These are phyloP conservation scores for Oscheius sp. DNA, from an alignment of 2,888 invertebrate species.

Conservation along the genomic window DNA sequence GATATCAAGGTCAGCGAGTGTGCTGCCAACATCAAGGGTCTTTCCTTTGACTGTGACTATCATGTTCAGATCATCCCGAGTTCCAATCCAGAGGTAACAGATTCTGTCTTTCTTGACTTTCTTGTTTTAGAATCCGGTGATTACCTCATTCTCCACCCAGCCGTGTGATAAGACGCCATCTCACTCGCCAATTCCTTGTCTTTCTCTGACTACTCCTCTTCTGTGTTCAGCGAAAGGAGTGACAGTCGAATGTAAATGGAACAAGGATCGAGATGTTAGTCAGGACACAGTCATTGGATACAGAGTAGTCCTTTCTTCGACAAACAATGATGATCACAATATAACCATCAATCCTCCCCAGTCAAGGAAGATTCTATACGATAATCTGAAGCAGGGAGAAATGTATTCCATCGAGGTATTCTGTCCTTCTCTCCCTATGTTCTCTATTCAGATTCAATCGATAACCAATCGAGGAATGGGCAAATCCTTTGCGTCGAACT, in stretches of 20 bases:
- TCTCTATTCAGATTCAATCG: conserved; percentile 43
- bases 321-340: conserved; percentile 40
- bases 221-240: conserved; percentile 31
- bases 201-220: conserved; percentile 40
- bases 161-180: conserved; percentile 52
- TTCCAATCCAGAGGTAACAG: not conserved
- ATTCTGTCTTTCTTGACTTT: not conserved
- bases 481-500: conserved; percentile 39
- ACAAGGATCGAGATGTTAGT: conserved; percentile 26
- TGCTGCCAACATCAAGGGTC: conserved; percentile 50
- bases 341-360: conserved; percentile 54
- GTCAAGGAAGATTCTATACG: conserved; percentile 40
- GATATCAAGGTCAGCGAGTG: conserved; percentile 54
- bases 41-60: conserved; percentile 63
- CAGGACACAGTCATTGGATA: conserved; percentile 49
- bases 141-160: conserved; percentile 44
- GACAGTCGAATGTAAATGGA: conserved; percentile 20
- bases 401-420: conserved; percentile 51
- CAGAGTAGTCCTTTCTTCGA: conserved; percentile 44
- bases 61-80: conserved; percentile 39
- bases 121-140: not conserved
- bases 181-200: conserved; percentile 44
- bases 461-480: conserved; percentile 51
- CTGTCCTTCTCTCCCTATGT: not conserved
- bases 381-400: conserved; percentile 40